A percentile compares a stretch with the other conserved stretches of the same genome.
Conservation (phyloP, 2,113 vertebrate genomes). For the Antennarius striatus region DNA sequence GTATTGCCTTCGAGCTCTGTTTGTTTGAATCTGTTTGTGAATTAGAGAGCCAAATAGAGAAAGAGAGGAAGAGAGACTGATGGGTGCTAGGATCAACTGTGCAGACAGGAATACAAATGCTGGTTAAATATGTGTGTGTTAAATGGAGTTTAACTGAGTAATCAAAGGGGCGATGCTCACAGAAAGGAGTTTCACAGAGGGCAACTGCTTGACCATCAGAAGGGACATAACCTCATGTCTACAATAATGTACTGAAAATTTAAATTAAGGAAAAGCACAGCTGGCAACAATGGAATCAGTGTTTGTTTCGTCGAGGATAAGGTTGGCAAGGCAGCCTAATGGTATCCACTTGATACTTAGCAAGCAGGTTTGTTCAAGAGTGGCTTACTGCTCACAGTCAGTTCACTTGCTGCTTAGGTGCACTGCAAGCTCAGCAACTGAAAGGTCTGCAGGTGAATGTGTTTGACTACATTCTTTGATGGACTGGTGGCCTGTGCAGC, state of each 20-base stretch:
- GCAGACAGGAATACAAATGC: conserved; percentile 47
- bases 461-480: background rate
- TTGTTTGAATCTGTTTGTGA: conserved; percentile 50
- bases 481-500: background rate
- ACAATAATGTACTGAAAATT: conserved; percentile 26
- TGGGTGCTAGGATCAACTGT: conserved; percentile 8
- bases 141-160: conserved; percentile 42
- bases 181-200: conserved; percentile 11
- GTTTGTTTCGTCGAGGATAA: background rate
- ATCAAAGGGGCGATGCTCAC: conserved; percentile 28
- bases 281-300: background rate
- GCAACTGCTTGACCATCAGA: conserved; percentile 39
- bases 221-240: conserved; percentile 20
- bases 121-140: conserved; percentile 36
- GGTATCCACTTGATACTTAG: background rate
- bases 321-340: background rate
- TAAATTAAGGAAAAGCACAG: conserved; percentile 6
- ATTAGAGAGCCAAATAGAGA: conserved; percentile 13
- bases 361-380: background rate
- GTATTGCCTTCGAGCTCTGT: conserved; percentile 49
- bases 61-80: conserved; percentile 3
- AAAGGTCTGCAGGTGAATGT: background rate
- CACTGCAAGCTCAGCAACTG: background rate
- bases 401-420: conserved; percentile 2
- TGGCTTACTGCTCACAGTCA: too few relatives aligned